A percentile compares a stretch with the other conserved stretches of the same genome.
Conservation (phyloP, 2,888 invertebrate genomes). For the Hirtodrosophila cameraria region DNA sequence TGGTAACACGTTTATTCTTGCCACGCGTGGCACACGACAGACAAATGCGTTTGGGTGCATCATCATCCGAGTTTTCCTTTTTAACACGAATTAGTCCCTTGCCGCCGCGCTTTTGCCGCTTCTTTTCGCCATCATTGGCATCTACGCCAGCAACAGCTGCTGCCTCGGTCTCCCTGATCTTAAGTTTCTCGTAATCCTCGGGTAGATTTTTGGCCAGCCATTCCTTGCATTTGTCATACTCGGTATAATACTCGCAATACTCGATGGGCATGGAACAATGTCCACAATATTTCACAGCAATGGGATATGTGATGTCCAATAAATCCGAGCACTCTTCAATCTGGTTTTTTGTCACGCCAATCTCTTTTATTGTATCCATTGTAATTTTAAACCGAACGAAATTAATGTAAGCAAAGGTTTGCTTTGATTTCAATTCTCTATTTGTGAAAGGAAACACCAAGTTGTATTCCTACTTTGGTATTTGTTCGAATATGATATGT, state of each 20-base stretch:
- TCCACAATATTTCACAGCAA: conserved; percentile 48
- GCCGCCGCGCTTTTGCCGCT: conserved; percentile 45
- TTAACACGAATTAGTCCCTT: conserved; percentile 35
- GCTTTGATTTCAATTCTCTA: background rate
- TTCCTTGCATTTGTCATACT: conserved; percentile 52
- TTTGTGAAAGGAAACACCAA: background rate
- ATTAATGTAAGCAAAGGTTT: conserved; percentile 9
- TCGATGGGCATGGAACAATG: conserved; percentile 48
- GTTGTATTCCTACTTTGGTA: too few relatives aligned
- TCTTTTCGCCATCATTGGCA: conserved; percentile 25
- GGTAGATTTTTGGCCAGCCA: conserved; percentile 43
- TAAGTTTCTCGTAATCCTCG: conserved; percentile 35
- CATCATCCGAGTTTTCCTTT: conserved; percentile 23
- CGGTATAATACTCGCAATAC: conserved; percentile 45
- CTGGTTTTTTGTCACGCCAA: background rate
- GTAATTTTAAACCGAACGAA: conserved; percentile 23
- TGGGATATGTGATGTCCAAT: conserved; percentile 28
- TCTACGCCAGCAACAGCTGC: background rate
- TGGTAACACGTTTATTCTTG: conserved; percentile 48
- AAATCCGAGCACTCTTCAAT: background rate
- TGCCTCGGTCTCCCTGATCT: conserved; percentile 3
- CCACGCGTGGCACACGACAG: conserved; percentile 38
- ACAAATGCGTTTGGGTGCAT: conserved; percentile 19
- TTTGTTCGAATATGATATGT: too few relatives aligned
- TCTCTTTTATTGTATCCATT: conserved; percentile 18